A percentile compares a stretch with the other conserved stretches of the same genome.
phyloP scores from a whole-genome alignment of 2,113 vertebrate genomes.

The Glaucomys volans region DNA sequence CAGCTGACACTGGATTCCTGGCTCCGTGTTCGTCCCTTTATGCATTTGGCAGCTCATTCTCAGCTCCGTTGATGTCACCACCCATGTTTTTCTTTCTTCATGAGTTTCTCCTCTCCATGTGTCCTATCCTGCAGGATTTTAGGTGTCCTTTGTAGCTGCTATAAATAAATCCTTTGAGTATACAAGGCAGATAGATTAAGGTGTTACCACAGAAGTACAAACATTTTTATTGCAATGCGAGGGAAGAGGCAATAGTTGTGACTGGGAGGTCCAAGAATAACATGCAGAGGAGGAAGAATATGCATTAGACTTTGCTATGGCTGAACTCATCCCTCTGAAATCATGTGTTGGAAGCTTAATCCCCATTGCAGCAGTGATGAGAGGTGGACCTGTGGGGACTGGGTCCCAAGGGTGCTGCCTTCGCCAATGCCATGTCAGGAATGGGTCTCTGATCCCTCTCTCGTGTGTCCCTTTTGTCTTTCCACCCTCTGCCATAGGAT shows the following conservation, averaged over 20 bases:
- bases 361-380: not conserved
- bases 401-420: not conserved
- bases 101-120: not conserved
- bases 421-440: not conserved
- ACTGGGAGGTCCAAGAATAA: not conserved
- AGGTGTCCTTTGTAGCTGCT: not conserved
- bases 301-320: not conserved
- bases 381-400: not conserved
- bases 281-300: not conserved
- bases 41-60: not conserved
- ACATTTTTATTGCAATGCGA: not conserved
- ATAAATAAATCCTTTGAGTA: not conserved
- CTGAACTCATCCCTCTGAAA: not conserved
- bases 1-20: not conserved
- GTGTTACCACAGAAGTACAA: too few relatives aligned
- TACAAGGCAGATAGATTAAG: not conserved
- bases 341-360: too few relatives aligned
- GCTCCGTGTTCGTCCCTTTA: fast-evolving
- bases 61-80: not conserved
- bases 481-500: not conserved
- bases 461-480: not conserved
- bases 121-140: not conserved
- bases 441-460: not conserved
- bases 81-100: not conserved
- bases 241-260: not conserved